Percentiles rank a stretch among this genome's conserved stretches.
phyloP scores from a whole-genome alignment of 2,797 vertebrate species.

The Otolemur crassicaudatus region DNA sequence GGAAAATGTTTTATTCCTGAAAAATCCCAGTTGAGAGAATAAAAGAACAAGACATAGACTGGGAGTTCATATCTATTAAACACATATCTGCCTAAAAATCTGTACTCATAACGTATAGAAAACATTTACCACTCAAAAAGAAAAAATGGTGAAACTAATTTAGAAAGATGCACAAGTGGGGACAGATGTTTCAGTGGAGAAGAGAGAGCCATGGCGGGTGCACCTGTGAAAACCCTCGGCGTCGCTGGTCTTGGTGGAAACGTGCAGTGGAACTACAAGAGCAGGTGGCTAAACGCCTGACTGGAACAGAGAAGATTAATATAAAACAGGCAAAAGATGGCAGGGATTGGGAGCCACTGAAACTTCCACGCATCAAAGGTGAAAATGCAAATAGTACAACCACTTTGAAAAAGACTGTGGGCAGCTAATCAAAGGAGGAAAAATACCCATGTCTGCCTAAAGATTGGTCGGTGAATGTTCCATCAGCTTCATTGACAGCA shows the following conservation, averaged over 20 bases:
- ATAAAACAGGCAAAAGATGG: not conserved
- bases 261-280: not conserved
- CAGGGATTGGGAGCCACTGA: too few relatives aligned
- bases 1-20: not conserved
- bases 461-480: rapidly evolving
- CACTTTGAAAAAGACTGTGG: not conserved
- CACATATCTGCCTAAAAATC: not conserved
- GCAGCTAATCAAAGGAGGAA: not conserved
- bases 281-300: not conserved
- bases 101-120: not conserved
- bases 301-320: not conserved
- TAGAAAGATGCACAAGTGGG: not conserved
- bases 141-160: not conserved
- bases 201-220: too few relatives aligned
- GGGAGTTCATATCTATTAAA: not conserved
- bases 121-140: not conserved
- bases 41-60: too few relatives aligned
- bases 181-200: not conserved
- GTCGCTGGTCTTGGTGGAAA: rapidly evolving
- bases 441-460: too few relatives aligned
- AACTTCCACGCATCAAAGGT: not conserved
- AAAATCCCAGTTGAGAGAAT: too few relatives aligned
- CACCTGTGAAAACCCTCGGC: rapidly evolving
- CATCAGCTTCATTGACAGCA: not conserved
- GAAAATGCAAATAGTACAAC: not conserved